Base-by-base conservation (phyloP, 2,888 invertebrate genomes). In the Cephus rjabovi region DNA sequence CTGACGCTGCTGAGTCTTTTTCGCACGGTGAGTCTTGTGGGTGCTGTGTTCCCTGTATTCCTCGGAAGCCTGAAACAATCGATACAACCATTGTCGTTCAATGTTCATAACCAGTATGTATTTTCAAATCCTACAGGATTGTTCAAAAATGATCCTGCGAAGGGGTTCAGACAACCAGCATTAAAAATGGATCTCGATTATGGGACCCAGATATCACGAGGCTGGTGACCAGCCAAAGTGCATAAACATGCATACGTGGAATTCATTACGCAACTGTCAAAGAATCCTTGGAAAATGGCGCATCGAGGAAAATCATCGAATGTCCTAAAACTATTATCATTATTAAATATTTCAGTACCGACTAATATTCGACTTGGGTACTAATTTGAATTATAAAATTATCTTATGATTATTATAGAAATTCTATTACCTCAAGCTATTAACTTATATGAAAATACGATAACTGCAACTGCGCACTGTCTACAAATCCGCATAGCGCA, bases 41-140 rank as follows among this genome's bases (percentile, higher is more conserved):
- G 87, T 89, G 74, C 90, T 91, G 69, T 86, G 88, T 82, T 90
- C 89, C 74, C 88, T 87, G 82, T 91, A 91, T 77, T 91, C 91
- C 80, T 91, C 91, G 33, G 91, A 91, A 40, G 91, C 91, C 91
- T 91, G 83, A 23, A 86, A 86, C 75, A 15, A 23, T 30, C 30
- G 78, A 69, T 12, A 69, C 40, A 40, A 40, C 0, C 23, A 56
- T 56, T 33, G 34, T 75, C 70, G 34, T 34, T 33, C 75, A 37
- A 75, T 69, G 69, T 75, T 79, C 74, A 9, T 37, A 15, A 69
- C 56, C 35, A 76, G 73, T 76, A 74, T 37, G 33, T 31, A 34
- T 56, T 77, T 76, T 77, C 69, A n/a, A 73, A 76, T 34, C 76
- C 69, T 77, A 69, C 31, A 74, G 76, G 76, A 68, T 68, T 73